Evolutionary conservation across 2,113 vertebrate genomes (phyloP).

Genomic region (Cranoglanis bouderius): DNA sequence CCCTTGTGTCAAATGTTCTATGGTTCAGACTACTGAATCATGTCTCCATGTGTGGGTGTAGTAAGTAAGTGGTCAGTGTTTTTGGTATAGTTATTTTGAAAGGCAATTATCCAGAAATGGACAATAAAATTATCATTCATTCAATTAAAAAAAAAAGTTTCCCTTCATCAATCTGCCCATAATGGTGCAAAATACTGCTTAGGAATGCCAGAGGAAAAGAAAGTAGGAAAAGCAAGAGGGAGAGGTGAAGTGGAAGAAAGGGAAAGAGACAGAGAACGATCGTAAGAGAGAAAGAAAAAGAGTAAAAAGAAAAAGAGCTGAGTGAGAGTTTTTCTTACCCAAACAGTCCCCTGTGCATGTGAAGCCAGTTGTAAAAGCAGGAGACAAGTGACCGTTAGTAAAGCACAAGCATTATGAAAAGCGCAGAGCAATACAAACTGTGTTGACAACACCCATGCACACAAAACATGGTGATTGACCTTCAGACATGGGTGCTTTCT

Average conservation of each 20-base stretch:
- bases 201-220: neutral
- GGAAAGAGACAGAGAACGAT: neutral
- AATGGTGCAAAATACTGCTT: neutral
- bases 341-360: constrained; percentile 83
- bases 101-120: neutral
- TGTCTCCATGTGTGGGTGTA: neutral
- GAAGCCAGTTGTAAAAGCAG: constrained; percentile 70
- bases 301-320: neutral
- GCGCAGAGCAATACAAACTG: constrained; percentile 13
- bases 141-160: neutral
- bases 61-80: neutral
- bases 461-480: neutral
- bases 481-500: neutral
- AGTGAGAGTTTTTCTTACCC: constrained; percentile 75
- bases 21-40: neutral
- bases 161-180: neutral
- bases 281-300: constrained; percentile 18
- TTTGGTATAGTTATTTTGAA: neutral
- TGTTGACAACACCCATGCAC: neutral
- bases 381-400: constrained; percentile 72
- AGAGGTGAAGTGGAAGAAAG: neutral
- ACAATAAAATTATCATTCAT: neutral
- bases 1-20: too few species aligned
- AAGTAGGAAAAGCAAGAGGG: neutral
- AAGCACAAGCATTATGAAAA: constrained; percentile 57